Percentiles rank a stretch among this genome's conserved stretches.
Conservation (phyloP, 2,797 vertebrate genomes). For the Darevskia mixta region DNA sequence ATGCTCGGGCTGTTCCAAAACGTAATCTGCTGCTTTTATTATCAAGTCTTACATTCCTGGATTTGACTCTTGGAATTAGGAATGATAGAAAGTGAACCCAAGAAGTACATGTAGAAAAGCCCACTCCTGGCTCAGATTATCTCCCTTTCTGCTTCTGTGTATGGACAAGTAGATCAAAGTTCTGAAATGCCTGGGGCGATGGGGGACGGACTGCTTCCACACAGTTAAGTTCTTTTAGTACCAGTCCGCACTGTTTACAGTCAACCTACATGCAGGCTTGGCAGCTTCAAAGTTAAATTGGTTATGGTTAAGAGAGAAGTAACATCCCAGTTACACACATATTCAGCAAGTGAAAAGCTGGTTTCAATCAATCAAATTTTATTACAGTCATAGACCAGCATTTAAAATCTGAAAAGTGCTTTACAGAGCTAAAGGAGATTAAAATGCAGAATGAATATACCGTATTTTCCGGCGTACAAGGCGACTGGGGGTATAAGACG, state of each 20-base stretch:
- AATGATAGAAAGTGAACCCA: not conserved
- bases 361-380: no score
- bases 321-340: not conserved
- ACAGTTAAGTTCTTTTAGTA: not conserved
- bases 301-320: not conserved
- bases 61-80: conserved; percentile 36
- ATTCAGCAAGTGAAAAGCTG: not conserved
- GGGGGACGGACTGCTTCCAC: not conserved
- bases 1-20: conserved; percentile 26
- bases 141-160: not conserved
- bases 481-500: no score
- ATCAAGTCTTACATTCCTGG: conserved; percentile 37
- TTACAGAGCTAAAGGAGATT: no score
- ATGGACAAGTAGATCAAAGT: not conserved
- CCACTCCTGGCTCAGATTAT: not conserved
- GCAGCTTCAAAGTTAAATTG: not conserved
- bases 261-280: not conserved
- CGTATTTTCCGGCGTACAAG: no score
- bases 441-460: no score
- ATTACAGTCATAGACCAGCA: no score
- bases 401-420: no score
- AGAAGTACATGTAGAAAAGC: not conserved
- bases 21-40: conserved; percentile 50
- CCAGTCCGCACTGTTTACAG: not conserved
- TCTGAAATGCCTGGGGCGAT: not conserved